phyloP scores from a whole-genome alignment of 2,113 vertebrate genomes.

The Hippotragus niger region DNA sequence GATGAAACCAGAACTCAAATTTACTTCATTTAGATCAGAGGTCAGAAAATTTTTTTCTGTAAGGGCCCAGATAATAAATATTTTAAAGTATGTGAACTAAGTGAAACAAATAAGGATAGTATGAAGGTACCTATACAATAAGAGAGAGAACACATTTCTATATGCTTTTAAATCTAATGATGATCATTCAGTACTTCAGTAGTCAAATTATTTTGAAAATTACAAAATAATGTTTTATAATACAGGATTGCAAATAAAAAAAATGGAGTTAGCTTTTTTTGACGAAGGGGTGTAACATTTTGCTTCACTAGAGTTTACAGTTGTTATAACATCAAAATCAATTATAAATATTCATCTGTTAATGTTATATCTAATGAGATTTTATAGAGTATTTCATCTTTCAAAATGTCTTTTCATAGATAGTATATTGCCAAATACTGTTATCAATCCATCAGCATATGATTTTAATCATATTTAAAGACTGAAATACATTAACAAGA shows the following conservation, averaged over 20 bases:
- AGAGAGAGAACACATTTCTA: background rate
- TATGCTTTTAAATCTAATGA: background rate
- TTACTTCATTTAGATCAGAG: background rate
- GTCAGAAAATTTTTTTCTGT: background rate
- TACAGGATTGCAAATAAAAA: background rate
- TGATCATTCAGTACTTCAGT: background rate
- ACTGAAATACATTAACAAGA: background rate
- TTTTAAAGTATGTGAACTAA: background rate
- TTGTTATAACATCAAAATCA: background rate
- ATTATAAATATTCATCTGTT: background rate
- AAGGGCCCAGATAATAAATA: background rate
- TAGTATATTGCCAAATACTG: background rate
- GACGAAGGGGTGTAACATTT: background rate
- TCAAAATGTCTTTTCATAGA: slow-evolving; percentile 3
- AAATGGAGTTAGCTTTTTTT: background rate
- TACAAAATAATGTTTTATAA: background rate
- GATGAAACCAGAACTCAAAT: background rate
- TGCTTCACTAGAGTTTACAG: background rate
- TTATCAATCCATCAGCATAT: background rate
- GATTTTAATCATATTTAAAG: slow-evolving; percentile 21
- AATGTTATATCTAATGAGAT: background rate
- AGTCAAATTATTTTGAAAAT: background rate
- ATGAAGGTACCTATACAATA: background rate
- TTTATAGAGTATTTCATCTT: background rate
- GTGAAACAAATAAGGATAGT: background rate